These are phyloP conservation scores for Colossoma macropomum DNA, from an alignment of 2,113 vertebrate genomes.

Conservation along the genomic window DNA sequence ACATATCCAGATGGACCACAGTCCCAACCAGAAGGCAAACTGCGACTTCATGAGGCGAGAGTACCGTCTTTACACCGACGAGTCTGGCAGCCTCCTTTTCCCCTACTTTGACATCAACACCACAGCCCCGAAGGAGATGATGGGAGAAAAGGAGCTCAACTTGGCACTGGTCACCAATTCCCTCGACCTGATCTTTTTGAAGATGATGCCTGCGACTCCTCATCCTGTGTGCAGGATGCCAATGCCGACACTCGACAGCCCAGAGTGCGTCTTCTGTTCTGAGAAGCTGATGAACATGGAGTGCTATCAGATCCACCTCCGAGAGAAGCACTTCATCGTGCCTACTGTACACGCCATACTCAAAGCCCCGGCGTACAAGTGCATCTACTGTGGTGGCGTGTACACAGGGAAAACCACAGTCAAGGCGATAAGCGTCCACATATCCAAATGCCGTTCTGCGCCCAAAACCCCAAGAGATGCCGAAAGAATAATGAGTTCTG, in stretches of 20 bases:
- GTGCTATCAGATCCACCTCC: conserved; percentile 86
- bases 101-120: conserved; percentile 91
- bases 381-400: conserved; percentile 95
- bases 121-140: conserved; percentile 83
- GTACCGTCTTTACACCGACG: conserved; percentile 83
- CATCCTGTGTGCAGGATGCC: conserved; percentile 65
- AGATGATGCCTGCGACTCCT: conserved; percentile 80
- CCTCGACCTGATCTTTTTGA: conserved; percentile 85
- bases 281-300: conserved; percentile 80
- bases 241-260: conserved; percentile 63
- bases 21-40: conserved; percentile 82
- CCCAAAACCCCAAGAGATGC: conserved; percentile 80
- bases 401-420: conserved; percentile 94
- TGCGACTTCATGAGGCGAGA: conserved; percentile 87
- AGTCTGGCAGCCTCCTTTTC: conserved; percentile 83
- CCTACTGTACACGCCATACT: conserved; percentile 92
- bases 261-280: conserved; percentile 90
- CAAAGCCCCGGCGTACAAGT: conserved; percentile 93
- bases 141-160: conserved; percentile 89
- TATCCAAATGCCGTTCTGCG: conserved; percentile 89
- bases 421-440: conserved; percentile 90
- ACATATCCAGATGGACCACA: conserved; percentile 84
- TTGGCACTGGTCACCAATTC: conserved; percentile 86
- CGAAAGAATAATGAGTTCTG: conserved; percentile 39
- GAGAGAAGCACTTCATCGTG: conserved; percentile 91